phyloP scores from a whole-genome alignment of 23 tunicate species.

The Corella eumyota region DNA sequence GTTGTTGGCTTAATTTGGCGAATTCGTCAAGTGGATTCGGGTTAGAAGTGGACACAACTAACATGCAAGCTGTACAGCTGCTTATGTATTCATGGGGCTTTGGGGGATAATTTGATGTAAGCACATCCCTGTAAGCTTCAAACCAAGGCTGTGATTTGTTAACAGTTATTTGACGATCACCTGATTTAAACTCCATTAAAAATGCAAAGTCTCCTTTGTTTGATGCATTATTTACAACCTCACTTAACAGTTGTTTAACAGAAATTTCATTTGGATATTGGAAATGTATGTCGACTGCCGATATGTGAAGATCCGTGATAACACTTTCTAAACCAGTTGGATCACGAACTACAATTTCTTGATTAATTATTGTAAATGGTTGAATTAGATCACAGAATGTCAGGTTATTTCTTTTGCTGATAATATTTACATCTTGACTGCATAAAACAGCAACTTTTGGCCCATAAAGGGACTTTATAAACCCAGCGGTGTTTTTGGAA shows the following conservation, averaged over 20 bases:
- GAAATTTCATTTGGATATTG: constrained; percentile 22
- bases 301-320: constrained; percentile 40
- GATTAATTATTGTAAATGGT: constrained; percentile 70
- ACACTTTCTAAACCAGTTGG: constrained; percentile 20
- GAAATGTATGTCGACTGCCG: constrained; percentile 40
- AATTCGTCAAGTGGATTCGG: constrained; percentile 87
- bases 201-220: constrained; percentile 6
- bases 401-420: constrained; percentile 74
- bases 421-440: constrained; percentile 86
- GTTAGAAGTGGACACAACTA: constrained; percentile 83
- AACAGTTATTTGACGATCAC: constrained; percentile 27
- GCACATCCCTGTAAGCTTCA: constrained; percentile 59
- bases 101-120: constrained; percentile 40
- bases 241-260: constrained; percentile 23
- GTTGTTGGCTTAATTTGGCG: constrained; percentile 64
- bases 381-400: constrained; percentile 66
- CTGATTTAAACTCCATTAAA: constrained; percentile 10
- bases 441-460: constrained; percentile 68
- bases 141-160: constrained; percentile 84
- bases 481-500: constrained; percentile 41
- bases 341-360: constrained; percentile 60
- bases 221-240: constrained; percentile 4
- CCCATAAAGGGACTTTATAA: constrained; percentile 57
- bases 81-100: constrained; percentile 66
- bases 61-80: constrained; percentile 59